phyloP scores from a whole-genome alignment of 2,888 invertebrate genomes.

The Pachycephus smyrnensis region DNA sequence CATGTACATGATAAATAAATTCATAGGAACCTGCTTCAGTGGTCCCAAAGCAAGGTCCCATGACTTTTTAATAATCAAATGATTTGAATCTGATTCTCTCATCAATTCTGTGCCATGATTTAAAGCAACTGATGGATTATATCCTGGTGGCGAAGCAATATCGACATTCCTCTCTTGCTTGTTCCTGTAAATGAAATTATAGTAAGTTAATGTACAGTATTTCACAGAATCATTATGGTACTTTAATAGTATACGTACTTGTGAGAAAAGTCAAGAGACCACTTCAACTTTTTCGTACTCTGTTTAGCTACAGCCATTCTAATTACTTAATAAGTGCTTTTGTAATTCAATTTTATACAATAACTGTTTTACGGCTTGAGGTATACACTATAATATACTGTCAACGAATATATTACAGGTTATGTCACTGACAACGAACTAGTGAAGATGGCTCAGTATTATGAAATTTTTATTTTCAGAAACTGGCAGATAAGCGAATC shows the following conservation, averaged over 20 bases:
- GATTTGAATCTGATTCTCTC: constrained; percentile 85
- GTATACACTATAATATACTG: background rate
- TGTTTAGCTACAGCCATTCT: constrained; percentile 43
- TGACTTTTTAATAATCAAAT: constrained; percentile 91
- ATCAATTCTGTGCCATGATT: constrained; percentile 80
- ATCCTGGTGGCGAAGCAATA: constrained; percentile 86
- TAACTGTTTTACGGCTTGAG: background rate
- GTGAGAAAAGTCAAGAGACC: constrained; percentile 60
- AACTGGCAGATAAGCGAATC: no score
- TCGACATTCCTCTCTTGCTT: constrained; percentile 69
- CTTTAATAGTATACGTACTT: constrained; percentile 47
- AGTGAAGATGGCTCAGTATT: background rate
- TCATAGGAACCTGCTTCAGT: constrained; percentile 98
- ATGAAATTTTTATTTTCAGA: no score
- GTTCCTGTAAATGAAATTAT: constrained; percentile 41
- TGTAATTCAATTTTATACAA: background rate
- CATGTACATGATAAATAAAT: constrained; percentile 99
- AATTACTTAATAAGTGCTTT: background rate
- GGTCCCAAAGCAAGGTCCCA: constrained; percentile 98
- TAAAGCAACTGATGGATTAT: constrained; percentile 78
- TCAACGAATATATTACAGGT: background rate
- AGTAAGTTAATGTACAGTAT: constrained; percentile 16
- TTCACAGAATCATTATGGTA: background rate
- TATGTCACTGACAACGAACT: background rate
- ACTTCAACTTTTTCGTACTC: constrained; percentile 54